A percentile compares a stretch with the other conserved stretches of the same genome.
Conservation (phyloP, 2,797 vertebrate genomes). For the Propithecus perrieri region DNA sequence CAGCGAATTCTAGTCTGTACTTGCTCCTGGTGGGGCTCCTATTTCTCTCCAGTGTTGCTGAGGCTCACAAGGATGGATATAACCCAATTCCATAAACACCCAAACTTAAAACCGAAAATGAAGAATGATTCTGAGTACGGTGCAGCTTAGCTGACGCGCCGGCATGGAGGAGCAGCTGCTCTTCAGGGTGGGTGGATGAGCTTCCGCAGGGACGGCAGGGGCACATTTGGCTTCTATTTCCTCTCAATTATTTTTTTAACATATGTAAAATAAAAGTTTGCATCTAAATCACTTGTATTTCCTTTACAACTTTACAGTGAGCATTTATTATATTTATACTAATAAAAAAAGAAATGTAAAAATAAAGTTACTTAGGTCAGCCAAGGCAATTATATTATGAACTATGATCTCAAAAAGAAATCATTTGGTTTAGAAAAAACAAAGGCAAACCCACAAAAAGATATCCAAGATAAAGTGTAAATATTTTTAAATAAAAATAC, state of each 20-base stretch:
- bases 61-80: too few relatives aligned
- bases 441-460: background rate
- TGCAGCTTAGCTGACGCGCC: background rate
- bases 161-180: too few relatives aligned
- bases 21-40: accelerated
- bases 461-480: background rate
- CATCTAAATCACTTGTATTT: background rate
- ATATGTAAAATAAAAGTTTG: background rate
- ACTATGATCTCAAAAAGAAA: background rate
- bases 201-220: too few relatives aligned
- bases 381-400: background rate
- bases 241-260: background rate
- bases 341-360: background rate
- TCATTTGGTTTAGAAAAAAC: background rate
- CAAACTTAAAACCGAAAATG: background rate
- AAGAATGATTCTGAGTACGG: background rate
- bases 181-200: too few relatives aligned
- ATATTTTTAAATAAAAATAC: background rate
- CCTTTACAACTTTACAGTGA: background rate
- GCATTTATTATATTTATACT: background rate
- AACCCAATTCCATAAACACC: background rate
- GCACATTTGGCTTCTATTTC: background rate
- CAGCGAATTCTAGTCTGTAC: background rate
- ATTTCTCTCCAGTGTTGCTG: accelerated
- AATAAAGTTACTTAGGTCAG: background rate